Evolutionary conservation across 2,888 invertebrate genomes (phyloP).

Genomic region (Entomobrya proxima): DNA sequence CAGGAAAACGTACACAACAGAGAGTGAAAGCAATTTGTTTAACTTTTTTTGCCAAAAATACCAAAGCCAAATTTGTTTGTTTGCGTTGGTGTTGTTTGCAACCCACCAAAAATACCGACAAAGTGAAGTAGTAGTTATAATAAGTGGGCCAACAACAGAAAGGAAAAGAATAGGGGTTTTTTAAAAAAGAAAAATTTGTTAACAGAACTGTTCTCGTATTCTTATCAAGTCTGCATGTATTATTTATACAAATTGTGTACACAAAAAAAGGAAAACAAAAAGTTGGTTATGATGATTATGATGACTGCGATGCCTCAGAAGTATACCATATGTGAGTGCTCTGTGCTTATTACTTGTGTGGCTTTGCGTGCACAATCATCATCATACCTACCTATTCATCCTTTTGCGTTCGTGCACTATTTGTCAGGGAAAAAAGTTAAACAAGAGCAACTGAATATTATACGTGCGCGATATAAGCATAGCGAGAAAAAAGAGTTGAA

Average conservation of each 20-base stretch:
- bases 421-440: background rate
- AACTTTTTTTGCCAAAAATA: conserved; percentile 44
- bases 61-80: conserved; percentile 24
- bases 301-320: background rate
- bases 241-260: conserved; percentile 39
- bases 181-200: background rate
- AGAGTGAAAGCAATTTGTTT: conserved; percentile 53
- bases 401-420: background rate
- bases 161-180: background rate
- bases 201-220: background rate
- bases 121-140: background rate
- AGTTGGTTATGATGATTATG: conserved; percentile 15
- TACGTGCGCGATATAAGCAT: background rate
- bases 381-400: background rate
- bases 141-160: background rate
- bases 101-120: background rate
- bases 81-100: background rate
- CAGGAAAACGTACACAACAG: background rate
- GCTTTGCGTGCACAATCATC: conserved; percentile 40
- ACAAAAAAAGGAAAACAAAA: conserved; percentile 7
- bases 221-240: conserved; percentile 14
- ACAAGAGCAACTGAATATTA: background rate
- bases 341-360: background rate
- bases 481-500: background rate
- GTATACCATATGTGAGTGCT: background rate